Evolutionary conservation across 2,888 invertebrate genomes (phyloP).

Genomic region (Saturnia pavonia): DNA sequence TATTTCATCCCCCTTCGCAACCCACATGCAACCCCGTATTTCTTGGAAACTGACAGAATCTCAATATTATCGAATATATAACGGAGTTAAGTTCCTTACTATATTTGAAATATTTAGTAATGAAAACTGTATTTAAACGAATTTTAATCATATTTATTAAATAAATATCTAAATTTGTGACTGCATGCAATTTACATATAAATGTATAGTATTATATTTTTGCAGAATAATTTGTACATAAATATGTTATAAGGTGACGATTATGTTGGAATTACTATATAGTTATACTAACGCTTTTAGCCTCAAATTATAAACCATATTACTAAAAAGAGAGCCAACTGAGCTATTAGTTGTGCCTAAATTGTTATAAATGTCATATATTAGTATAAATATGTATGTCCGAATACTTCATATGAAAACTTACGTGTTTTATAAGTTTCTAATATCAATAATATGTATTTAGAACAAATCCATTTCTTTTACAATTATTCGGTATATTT

Average conservation of each 20-base stretch:
- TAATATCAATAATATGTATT: neutral
- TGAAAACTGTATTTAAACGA: neutral
- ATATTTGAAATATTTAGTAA: neutral
- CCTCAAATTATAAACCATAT: neutral
- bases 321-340: neutral
- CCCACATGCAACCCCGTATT: constrained; percentile 25
- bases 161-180: neutral
- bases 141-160: neutral
- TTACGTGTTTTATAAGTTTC: neutral
- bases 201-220: constrained; percentile 1
- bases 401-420: neutral
- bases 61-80: constrained; percentile 4
- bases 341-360: constrained; percentile 29
- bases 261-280: neutral
- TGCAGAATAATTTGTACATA: constrained; percentile 6
- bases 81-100: neutral
- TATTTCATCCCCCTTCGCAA: constrained; percentile 19
- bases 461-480: neutral
- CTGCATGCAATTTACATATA: neutral
- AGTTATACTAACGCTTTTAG: neutral
- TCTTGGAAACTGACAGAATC: constrained; percentile 43
- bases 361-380: constrained; percentile 25
- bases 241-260: constrained; percentile 6
- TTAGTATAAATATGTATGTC: constrained; percentile 1
- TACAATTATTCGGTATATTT: too few species aligned